Conservation (phyloP, 2,113 vertebrate genomes). For the Pelecanoides urinatrix region DNA sequence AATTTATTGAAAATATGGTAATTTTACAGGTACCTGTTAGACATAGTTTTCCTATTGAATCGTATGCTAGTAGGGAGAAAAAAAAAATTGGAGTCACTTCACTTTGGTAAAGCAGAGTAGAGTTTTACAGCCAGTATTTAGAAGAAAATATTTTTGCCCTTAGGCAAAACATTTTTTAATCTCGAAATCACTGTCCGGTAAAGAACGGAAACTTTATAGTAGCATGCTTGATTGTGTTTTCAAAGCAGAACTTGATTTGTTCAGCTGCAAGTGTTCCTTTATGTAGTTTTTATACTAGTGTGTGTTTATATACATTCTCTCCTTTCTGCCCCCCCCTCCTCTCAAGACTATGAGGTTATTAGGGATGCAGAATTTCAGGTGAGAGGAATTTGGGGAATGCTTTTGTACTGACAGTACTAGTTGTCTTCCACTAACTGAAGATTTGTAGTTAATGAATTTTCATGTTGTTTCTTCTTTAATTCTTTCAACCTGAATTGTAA, state of each 20-base stretch:
- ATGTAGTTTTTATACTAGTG: neutral
- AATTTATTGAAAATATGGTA: neutral
- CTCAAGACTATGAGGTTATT: neutral
- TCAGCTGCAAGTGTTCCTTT: neutral
- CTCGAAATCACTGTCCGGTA: neutral
- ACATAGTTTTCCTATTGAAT: neutral
- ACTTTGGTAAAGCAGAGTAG: neutral
- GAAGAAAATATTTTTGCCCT: neutral
- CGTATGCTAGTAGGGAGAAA: neutral
- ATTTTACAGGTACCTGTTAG: neutral
- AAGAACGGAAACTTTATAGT: neutral
- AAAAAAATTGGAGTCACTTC: neutral
- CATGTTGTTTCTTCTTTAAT: neutral
- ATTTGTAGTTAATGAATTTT: neutral
- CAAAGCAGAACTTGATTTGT: neutral
- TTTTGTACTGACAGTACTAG: neutral
- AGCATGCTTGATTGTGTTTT: neutral
- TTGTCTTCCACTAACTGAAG: neutral
- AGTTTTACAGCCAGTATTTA: neutral
- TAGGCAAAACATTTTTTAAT: neutral
- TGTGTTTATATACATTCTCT: neutral
- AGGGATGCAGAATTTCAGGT: neutral
- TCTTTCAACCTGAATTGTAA: neutral
- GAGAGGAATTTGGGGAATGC: neutral
- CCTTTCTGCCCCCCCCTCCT: too few relatives aligned